A percentile compares a stretch with the other conserved stretches of the same genome.
Evolutionary conservation across 2,888 invertebrate genomes (phyloP).

Genomic region (Hyppa rectilinea): DNA sequence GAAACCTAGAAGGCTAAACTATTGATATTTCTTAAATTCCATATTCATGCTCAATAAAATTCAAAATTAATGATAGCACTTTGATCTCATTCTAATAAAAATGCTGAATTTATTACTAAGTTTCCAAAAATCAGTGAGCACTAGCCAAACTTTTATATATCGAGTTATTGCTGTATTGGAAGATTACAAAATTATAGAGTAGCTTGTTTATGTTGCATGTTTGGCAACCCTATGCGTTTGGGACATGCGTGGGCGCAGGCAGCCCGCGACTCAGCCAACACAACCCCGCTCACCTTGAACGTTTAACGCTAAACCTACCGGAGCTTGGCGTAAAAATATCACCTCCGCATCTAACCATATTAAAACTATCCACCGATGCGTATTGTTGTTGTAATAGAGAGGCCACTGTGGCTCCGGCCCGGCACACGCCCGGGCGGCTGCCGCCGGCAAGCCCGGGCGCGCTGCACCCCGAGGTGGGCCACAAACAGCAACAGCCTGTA

Average conservation of each 20-base stretch:
- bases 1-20: slow-evolving; percentile 40
- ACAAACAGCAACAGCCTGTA: slow-evolving; percentile 84
- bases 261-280: slow-evolving; percentile 72
- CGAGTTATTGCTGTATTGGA: slow-evolving; percentile 5
- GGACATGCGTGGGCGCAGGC: slow-evolving; percentile 84
- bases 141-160: slow-evolving; percentile 13
- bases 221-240: slow-evolving; percentile 75
- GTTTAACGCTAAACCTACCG: slow-evolving; percentile 78
- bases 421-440: neutral
- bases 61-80: slow-evolving; percentile 42
- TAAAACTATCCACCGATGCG: slow-evolving; percentile 35
- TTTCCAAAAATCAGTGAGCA: slow-evolving; percentile 17
- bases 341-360: slow-evolving; percentile 66
- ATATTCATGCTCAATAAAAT: slow-evolving; percentile 60
- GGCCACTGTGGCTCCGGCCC: neutral
- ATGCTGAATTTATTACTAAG: slow-evolving; percentile 34
- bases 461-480: slow-evolving; percentile 22
- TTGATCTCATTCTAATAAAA: slow-evolving; percentile 48
- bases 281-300: slow-evolving; percentile 86
- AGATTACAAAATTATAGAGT: slow-evolving; percentile 29
- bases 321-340: slow-evolving; percentile 74
- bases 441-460: neutral
- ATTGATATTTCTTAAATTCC: slow-evolving; percentile 45
- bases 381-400: neutral
- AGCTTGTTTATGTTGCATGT: slow-evolving; percentile 23